Conservation (phyloP, 2,888 invertebrate species). For the Ypsolopha sequella region DNA sequence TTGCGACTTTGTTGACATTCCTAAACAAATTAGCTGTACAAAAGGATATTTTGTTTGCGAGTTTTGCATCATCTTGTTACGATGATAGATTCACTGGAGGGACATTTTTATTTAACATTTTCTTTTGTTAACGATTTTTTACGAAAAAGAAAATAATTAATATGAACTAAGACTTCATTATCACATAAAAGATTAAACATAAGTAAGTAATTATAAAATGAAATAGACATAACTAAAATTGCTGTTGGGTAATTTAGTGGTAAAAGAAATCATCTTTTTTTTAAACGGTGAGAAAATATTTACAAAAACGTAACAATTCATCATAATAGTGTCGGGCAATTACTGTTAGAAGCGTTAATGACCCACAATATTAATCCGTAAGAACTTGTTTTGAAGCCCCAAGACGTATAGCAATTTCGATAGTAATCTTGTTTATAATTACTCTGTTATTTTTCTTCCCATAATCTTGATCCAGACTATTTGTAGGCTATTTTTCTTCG, state of each 20-base stretch:
- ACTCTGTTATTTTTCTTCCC: conserved; percentile 57
- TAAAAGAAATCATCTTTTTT: conserved; percentile 23
- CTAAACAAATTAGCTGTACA: conserved; percentile 56
- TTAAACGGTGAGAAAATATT: conserved; percentile 41
- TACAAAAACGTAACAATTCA: conserved; percentile 62
- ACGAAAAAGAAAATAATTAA: too few relatives aligned
- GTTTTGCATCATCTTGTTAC: conserved; percentile 24
- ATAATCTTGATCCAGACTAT: conserved; percentile 60
- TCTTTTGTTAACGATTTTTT: neutral
- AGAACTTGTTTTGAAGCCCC: conserved; percentile 53
- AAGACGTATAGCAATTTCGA: conserved; percentile 61
- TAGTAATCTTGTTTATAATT: conserved; percentile 69
- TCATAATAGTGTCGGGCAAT: conserved; percentile 64
- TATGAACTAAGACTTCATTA: too few relatives aligned
- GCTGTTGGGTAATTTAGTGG: neutral
- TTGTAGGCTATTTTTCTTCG: conserved; percentile 59
- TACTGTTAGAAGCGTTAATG: conserved; percentile 66
- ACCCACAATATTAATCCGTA: conserved; percentile 60
- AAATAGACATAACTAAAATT: too few relatives aligned
- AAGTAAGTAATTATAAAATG: too few relatives aligned
- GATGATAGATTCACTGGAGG: conserved; percentile 14
- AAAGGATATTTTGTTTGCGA: conserved; percentile 31
- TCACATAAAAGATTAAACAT: too few relatives aligned
- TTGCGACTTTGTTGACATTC: conserved; percentile 50
- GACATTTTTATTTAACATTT: conserved; percentile 10